Conservation (phyloP, 2,113 vertebrate genomes). For the Zonotrichia leucophrys region DNA sequence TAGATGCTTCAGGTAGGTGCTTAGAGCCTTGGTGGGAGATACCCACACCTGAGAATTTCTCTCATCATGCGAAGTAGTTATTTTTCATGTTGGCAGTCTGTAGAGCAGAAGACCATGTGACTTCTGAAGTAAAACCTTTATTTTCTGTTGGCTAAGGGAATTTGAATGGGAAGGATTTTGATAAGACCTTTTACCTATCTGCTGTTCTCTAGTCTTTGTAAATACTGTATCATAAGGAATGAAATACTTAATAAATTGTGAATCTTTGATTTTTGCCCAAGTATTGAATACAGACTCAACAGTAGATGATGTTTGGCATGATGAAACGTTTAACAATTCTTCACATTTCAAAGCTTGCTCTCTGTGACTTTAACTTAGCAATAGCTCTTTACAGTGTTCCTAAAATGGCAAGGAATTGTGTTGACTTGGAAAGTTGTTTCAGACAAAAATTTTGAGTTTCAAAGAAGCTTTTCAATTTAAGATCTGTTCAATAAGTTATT, state of each 20-base stretch:
- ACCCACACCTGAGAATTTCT: not conserved
- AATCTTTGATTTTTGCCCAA: not conserved
- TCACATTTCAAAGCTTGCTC: not conserved
- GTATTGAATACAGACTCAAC: rapidly evolving
- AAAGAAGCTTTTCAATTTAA: not conserved
- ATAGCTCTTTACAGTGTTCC: not conserved
- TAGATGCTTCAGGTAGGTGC: not conserved
- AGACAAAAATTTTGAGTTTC: not conserved
- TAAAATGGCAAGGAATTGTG: not conserved
- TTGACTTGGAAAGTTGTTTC: not conserved
- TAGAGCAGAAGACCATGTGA: not conserved
- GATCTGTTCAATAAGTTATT: not conserved
- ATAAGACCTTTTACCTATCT: not conserved
- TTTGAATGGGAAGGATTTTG: not conserved
- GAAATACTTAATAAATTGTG: not conserved
- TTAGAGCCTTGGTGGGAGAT: not conserved
- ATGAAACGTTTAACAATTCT: not conserved
- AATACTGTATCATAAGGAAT: not conserved
- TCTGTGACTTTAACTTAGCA: rapidly evolving
- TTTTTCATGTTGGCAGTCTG: not conserved
- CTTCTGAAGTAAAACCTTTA: not conserved
- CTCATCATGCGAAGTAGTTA: not conserved
- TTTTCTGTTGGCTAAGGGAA: not conserved
- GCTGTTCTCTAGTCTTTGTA: not conserved
- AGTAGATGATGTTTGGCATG: not conserved